Conservation (phyloP, 2,113 vertebrate genomes). For the Atrichornis clamosus region DNA sequence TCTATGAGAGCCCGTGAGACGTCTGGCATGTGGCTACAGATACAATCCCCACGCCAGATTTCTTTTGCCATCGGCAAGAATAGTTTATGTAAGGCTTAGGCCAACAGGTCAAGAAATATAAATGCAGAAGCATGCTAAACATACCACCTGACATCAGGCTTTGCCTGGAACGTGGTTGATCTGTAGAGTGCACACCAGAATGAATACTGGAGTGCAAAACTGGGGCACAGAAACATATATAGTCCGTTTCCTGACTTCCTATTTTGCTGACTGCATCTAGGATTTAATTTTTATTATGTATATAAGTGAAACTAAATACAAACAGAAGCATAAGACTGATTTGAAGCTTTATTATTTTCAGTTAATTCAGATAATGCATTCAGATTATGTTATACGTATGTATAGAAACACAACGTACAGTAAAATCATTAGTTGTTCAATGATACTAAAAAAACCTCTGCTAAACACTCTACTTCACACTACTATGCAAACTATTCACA, state of each 20-base stretch:
- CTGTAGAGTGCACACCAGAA: not conserved
- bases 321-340: not conserved
- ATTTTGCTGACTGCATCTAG: not conserved
- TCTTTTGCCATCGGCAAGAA: conserved; percentile 62
- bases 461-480: not conserved
- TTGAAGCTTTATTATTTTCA: not conserved
- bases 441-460: not conserved
- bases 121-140: conserved; percentile 59
- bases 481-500: not conserved
- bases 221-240: not conserved
- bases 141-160: not conserved
- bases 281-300: not conserved
- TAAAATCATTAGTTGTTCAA: not conserved
- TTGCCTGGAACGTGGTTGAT: conserved; percentile 5
- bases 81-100: conserved; percentile 62
- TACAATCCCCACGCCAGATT: conserved; percentile 24
- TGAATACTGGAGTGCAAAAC: not conserved
- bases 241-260: not conserved
- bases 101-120: conserved; percentile 54
- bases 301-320: not conserved
- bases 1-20: not conserved
- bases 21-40: conserved; percentile 37
- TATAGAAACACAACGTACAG: not conserved
- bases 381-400: not conserved
- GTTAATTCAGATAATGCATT: not conserved